phyloP scores from a whole-genome alignment of 1,140 invertebrate genomes.

The Cherax quadricarinatus region DNA sequence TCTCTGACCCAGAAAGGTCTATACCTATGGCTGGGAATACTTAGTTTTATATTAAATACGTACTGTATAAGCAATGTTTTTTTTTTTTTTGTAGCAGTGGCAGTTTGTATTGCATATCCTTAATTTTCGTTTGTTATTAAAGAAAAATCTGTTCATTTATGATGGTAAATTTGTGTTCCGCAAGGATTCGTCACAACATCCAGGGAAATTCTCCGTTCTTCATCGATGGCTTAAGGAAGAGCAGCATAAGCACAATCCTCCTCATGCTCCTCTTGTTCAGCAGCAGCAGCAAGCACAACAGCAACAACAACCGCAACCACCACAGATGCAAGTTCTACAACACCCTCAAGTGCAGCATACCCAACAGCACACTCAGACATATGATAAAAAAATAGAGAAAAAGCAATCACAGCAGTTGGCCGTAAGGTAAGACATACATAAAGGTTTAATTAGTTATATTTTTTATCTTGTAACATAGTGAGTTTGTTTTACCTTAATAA shows the following conservation, averaged over 20 bases:
- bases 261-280: background rate
- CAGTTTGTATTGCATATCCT: too few species aligned
- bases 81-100: too few species aligned
- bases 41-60: too few species aligned
- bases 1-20: too few species aligned
- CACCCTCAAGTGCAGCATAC: constrained; percentile 1
- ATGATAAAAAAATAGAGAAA: constrained; percentile 43
- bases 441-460: too few species aligned
- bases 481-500: background rate
- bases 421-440: constrained; percentile 13
- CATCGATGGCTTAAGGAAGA: constrained; percentile 85
- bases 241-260: constrained; percentile 44
- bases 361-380: constrained; percentile 22
- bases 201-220: constrained; percentile 79
- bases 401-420: constrained; percentile 39
- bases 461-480: too few species aligned
- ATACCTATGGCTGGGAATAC: too few species aligned
- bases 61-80: too few species aligned
- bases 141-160: background rate
- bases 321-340: background rate
- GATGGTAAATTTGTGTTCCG: background rate
- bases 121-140: background rate
- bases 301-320: constrained; percentile 26
- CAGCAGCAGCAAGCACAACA: constrained; percentile 25
- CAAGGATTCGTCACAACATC: constrained; percentile 50